Evolutionary conservation across 2,888 invertebrate species (phyloP).

Genomic region (Scaptomyza tumidula): DNA sequence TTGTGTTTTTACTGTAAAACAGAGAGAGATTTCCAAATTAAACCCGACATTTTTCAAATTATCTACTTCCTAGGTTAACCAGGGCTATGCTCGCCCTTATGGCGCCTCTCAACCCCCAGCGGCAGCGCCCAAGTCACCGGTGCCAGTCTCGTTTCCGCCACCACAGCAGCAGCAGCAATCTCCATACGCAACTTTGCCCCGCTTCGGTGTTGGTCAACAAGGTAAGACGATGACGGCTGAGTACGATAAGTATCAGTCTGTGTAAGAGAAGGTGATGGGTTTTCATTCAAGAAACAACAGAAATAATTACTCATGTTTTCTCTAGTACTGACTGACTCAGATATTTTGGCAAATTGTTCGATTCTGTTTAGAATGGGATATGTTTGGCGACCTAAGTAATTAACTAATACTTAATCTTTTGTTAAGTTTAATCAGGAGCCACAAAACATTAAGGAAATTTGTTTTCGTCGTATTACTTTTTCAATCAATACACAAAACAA

Average conservation of each 20-base stretch:
- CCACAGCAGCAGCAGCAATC: conserved; percentile 71
- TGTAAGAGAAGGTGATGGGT: conserved; percentile 72
- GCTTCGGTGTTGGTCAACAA: conserved; percentile 83
- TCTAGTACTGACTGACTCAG: conserved; percentile 9
- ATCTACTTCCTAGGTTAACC: conserved; percentile 76
- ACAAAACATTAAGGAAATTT: background rate
- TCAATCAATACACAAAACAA: background rate
- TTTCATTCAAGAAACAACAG: conserved; percentile 5
- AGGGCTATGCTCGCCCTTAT: conserved; percentile 83
- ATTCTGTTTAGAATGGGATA: conserved; percentile 16
- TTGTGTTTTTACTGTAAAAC: conserved; percentile 1
- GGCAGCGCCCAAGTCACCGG: conserved; percentile 82
- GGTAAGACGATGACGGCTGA: conserved; percentile 82
- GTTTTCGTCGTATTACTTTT: background rate
- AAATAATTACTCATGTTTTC: too few relatives aligned
- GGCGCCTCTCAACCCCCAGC: conserved; percentile 74
- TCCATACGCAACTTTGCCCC: conserved; percentile 83
- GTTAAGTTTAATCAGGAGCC: conserved; percentile 19
- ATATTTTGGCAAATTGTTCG: conserved; percentile 23
- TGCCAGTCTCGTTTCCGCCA: conserved; percentile 83
- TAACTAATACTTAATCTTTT: conserved; percentile 29
- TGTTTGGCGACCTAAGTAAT: conserved; percentile 25
- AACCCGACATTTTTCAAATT: background rate
- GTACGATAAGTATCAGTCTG: conserved; percentile 72
- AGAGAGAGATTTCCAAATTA: background rate